Base-by-base conservation (phyloP, 2,888 invertebrate genomes). In the Sesamia inferens region DNA sequence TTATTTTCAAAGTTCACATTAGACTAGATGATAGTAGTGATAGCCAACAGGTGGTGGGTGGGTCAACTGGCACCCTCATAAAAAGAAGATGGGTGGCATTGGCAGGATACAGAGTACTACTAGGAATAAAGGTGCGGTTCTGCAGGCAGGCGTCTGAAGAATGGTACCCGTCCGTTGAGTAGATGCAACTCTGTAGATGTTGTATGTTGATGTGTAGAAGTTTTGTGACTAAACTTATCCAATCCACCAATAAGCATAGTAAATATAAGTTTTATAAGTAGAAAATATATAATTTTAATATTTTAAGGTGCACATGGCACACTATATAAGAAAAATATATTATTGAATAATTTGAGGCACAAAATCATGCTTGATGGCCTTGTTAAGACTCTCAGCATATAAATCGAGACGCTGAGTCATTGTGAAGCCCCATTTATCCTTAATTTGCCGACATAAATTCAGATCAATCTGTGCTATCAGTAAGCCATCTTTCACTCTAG, bases 371-470 rank as follows among this genome's bases (percentile, higher is more conserved):
- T 93, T 89, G 0, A 92, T 77, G 76, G 94, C 95, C 72, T 93
- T 91, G 61, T 82, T 91, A 0, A 99, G 95, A 67, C 97, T 97
- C 66, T 98, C 97, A 0, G 98, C 99, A 96, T 99, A 99, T 91
- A 99, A 92, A 64, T 99, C 98, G 81, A 99, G 94, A 64, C 99
- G 97, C 92, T 99, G 99, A 0, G 99, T 99, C 99, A 99, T 99
- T 93, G 98, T 97, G 91, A 99, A 99, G 68, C 99, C 98, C 99
- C 99, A 99, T 90, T 97, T 97, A 91, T 99, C 99, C 93, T 98
- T 99, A 0, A 98, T 97, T 95, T 99, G 99, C 14, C 99, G 97
- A 91, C 99, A 99, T 72, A 99, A 93, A 92, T 99, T 99, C 78
- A 99, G 96, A 94, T 99, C 99, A 86, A 99, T 88, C 93, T 99